Evolutionary conservation across 2,888 invertebrate genomes (phyloP).

Genomic region (Dysmachus trigonus): DNA sequence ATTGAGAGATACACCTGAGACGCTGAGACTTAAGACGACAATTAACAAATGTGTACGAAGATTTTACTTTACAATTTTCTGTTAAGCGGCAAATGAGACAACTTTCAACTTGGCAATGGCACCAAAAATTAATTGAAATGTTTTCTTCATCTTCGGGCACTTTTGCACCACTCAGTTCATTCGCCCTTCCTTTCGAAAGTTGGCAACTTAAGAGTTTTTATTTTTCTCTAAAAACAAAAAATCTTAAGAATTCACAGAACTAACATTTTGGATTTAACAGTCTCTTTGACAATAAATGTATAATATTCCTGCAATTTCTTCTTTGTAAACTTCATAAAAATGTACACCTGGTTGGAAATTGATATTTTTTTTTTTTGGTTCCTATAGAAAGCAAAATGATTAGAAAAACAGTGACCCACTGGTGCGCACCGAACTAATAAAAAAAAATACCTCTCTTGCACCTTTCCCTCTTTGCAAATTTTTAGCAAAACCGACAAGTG

Average conservation of each 20-base stretch:
- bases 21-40: neutral
- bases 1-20: neutral
- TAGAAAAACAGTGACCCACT: neutral
- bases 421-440: neutral
- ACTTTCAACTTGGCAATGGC: conserved; percentile 14
- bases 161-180: neutral
- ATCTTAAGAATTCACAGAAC: neutral
- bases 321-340: neutral
- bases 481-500: neutral
- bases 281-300: neutral
- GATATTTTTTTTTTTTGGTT: neutral
- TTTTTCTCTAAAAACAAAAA: neutral
- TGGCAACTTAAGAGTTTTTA: neutral
- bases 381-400: neutral
- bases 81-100: neutral
- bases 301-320: neutral
- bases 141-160: neutral
- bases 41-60: neutral
- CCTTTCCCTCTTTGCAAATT: neutral
- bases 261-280: neutral
- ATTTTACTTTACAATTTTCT: neutral
- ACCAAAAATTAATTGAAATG: neutral
- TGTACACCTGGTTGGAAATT: neutral
- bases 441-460: neutral
- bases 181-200: neutral